Evolutionary conservation across 1,140 invertebrate species (phyloP), one percentile per base, ranked within the genome.

Genomic region (Yoshiicerus persimilis): DNA sequence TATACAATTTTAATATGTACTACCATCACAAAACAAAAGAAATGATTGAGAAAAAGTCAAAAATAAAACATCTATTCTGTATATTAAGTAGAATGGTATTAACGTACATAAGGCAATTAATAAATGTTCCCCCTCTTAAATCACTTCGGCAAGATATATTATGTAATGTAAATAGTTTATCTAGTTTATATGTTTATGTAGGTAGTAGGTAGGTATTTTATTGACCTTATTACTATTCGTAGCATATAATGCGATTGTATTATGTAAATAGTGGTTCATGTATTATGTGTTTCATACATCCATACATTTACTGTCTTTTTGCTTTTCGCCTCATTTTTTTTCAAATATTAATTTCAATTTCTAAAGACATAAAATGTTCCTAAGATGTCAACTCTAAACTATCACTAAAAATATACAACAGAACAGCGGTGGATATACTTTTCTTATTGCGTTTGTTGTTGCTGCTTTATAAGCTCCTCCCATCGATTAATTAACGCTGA

Each of bases 401-500:
- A 34, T 32, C n/a, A 36, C 25, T 47, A 84, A 84, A 41, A 84
- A 84, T 84, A 23, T 47, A 47, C 38, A 47, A 84, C 41, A 47
- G 32, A 47, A 84, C 41, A 47, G 20, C 8, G 83, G 23, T 13
- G 38, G n/a, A 5, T 30, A 34, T 20, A 84, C 56, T 84, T 13
- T 84, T 84, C 11, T 84, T 9, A 32, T 41, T 41, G 80, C 38
- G 36, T 23, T 47, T 47, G 83, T 36, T 88, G 87, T 64, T 88
- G 84, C 38, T 88, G 88, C 56, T 86, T 86, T 11, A 88, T 88
- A 30, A 86, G 66, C 39, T 88, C 88, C 47, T 88, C 88, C 88
- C 88, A 88, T 84, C 86, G 88, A 84, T 62, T 88, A 41, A 88
- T 88, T n/a, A 88, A 47, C 25, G 85, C 38, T 56, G 88, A 88